phyloP scores from a whole-genome alignment of 2,113 vertebrate genomes.

The Paramisgurnus dabryanus region DNA sequence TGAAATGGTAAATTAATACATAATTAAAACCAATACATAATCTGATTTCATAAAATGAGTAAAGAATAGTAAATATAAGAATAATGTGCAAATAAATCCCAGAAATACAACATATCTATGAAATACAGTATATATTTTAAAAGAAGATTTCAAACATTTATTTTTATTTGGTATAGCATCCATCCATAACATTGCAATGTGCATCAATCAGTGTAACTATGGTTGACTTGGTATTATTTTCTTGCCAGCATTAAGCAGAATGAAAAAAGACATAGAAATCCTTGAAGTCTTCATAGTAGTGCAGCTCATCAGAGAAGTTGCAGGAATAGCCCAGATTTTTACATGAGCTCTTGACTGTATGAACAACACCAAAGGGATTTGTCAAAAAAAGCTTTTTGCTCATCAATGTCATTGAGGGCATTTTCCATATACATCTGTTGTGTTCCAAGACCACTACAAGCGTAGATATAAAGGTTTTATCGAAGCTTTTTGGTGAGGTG shows the following conservation, averaged over 20 bases:
- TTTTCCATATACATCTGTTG: conserved; percentile 54
- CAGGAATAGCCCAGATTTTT: conserved; percentile 67
- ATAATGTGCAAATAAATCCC: too few relatives aligned
- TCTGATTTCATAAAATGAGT: too few relatives aligned
- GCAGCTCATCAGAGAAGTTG: conserved; percentile 71
- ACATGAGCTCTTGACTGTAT: conserved; percentile 63
- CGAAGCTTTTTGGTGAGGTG: conserved; percentile 69
- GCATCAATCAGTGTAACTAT: not conserved
- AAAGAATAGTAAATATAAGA: too few relatives aligned
- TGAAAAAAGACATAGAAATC: conserved; percentile 72
- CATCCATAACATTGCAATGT: too few relatives aligned
- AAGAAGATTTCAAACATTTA: too few relatives aligned
- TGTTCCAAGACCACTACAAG: conserved; percentile 68
- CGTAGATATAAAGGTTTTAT: conserved; percentile 45
- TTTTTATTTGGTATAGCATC: too few relatives aligned
- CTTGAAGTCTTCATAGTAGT: conserved; percentile 73
- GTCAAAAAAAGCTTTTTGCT: conserved; percentile 67
- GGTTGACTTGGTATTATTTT: not conserved
- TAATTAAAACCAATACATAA: too few relatives aligned
- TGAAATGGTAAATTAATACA: too few relatives aligned
- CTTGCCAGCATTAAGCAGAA: conserved; percentile 60
- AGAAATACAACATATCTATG: too few relatives aligned
- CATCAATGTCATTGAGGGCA: conserved; percentile 46
- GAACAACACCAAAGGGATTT: conserved; percentile 66
- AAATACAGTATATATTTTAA: too few relatives aligned